A percentile compares a stretch with the other conserved stretches of the same genome.
These are phyloP conservation scores for Typhlichthys subterraneus DNA, from an alignment of 2,797 vertebrate species.

Conservation along the genomic window DNA sequence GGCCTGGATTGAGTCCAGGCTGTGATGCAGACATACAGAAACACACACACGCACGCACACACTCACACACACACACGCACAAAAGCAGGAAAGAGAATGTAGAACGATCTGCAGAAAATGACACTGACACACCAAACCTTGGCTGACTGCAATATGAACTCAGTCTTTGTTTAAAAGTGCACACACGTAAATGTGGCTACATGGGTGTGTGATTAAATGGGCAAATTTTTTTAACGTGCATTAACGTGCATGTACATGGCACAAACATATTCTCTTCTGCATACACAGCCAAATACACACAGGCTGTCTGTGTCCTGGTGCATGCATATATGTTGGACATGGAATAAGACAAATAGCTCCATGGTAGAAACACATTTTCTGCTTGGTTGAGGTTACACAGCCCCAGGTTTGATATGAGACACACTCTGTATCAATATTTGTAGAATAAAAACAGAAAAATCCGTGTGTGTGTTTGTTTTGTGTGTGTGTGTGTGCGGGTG, in stretches of 20 bases:
- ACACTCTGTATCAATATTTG: conserved; percentile 68
- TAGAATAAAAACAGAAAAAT: conserved; percentile 50
- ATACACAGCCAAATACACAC: not conserved
- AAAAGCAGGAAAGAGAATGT: not conserved
- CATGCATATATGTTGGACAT: conserved; percentile 31
- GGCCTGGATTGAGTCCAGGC: conserved; percentile 67
- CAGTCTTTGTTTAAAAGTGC: not conserved
- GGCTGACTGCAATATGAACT: conserved; percentile 53
- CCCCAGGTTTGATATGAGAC: conserved; percentile 15
- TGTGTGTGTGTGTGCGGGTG: conserved; percentile 47
- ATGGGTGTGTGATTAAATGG: not conserved
- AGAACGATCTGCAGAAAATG: conserved; percentile 51
- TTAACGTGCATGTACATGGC: not conserved
- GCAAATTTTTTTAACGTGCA: too few species aligned
- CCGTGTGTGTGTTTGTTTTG: conserved; percentile 1
- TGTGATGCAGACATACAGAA: conserved; percentile 31
- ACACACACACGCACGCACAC: conserved; percentile 28
- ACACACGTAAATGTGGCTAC: too few species aligned
- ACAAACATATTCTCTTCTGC: not conserved
- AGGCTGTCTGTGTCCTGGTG: conserved; percentile 21
- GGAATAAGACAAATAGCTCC: conserved; percentile 27
- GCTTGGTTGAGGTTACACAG: conserved; percentile 43
- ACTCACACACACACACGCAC: not conserved
- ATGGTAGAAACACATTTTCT: conserved; percentile 40
- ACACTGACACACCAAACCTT: conserved; percentile 46